Evolutionary conservation across 2,797 vertebrate species (phyloP).

Genomic region (Scolopax bukidnonensis): DNA sequence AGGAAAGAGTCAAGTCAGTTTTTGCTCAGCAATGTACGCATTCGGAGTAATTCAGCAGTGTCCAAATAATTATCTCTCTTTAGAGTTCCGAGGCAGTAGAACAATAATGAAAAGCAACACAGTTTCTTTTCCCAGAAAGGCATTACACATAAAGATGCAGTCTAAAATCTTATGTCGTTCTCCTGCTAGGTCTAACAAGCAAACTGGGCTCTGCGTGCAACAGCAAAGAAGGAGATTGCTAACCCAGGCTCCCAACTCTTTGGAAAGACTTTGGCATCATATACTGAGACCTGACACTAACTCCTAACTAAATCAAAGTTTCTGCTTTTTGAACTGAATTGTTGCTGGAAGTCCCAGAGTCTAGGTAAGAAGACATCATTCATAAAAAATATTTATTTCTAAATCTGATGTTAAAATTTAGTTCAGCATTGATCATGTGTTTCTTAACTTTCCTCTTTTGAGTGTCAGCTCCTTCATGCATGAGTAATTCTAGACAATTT

Average conservation of each 20-base stretch:
- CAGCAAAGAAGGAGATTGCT: background rate
- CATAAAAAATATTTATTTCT: background rate
- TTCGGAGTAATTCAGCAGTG: constrained; percentile 24
- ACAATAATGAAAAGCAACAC: background rate
- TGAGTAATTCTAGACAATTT: background rate
- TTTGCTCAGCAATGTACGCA: background rate
- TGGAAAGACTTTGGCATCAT: background rate
- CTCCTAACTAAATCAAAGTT: background rate
- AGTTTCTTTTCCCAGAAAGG: background rate
- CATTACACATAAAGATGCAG: background rate
- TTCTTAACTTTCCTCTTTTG: background rate
- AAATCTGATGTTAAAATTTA: background rate
- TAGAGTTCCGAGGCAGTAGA: background rate
- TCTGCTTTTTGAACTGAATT: background rate
- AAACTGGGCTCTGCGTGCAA: background rate
- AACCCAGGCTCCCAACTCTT: background rate
- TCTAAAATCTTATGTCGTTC: background rate
- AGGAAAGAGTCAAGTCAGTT: constrained; percentile 6
- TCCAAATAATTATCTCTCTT: constrained; percentile 35
- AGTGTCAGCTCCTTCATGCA: background rate
- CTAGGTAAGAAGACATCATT: background rate
- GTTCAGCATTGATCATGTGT: background rate
- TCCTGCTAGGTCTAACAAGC: background rate
- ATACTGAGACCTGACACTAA: background rate
- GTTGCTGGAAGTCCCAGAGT: background rate